Percentiles rank a stretch among this genome's conserved stretches.
Conservation (phyloP, 2,888 invertebrate genomes). For the Myopa testacea region DNA sequence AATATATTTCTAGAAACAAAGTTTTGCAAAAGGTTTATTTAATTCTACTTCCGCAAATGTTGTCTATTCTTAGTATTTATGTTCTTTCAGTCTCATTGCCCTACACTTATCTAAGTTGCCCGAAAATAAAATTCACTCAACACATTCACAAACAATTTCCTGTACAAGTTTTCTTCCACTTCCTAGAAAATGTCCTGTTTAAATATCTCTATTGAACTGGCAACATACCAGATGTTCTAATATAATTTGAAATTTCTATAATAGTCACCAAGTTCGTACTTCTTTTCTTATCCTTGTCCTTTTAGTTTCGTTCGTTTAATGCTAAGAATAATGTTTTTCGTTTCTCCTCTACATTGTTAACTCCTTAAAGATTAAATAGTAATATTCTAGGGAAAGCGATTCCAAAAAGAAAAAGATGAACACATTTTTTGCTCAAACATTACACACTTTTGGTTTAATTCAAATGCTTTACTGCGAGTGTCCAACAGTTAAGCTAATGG, state of each 20-base stretch:
- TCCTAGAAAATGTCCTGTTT: background rate
- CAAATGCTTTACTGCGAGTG: constrained; percentile 30
- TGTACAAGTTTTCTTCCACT: background rate
- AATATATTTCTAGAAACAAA: no score
- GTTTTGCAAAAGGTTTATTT: no score
- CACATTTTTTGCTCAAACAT: constrained; percentile 1
- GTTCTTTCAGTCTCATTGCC: no score
- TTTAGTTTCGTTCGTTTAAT: background rate
- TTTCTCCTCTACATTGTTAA: no score
- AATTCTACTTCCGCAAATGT: no score
- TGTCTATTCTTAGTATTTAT: no score
- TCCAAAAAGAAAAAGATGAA: no score
- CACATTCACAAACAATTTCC: no score
- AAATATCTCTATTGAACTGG: background rate
- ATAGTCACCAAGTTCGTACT: background rate
- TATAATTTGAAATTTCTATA: constrained; percentile 26
- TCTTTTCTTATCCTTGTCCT: constrained; percentile 2
- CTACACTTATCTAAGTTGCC: background rate
- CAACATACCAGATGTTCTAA: constrained; percentile 3
- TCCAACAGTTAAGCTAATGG: constrained; percentile 32
- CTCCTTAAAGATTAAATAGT: no score
- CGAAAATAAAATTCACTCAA: no score
- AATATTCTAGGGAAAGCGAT: background rate
- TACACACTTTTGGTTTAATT: constrained; percentile 29
- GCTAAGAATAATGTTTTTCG: no score